These are phyloP conservation scores for Pharmacophagus antenor DNA, from an alignment of 2,888 invertebrate genomes.

Conservation along the genomic window DNA sequence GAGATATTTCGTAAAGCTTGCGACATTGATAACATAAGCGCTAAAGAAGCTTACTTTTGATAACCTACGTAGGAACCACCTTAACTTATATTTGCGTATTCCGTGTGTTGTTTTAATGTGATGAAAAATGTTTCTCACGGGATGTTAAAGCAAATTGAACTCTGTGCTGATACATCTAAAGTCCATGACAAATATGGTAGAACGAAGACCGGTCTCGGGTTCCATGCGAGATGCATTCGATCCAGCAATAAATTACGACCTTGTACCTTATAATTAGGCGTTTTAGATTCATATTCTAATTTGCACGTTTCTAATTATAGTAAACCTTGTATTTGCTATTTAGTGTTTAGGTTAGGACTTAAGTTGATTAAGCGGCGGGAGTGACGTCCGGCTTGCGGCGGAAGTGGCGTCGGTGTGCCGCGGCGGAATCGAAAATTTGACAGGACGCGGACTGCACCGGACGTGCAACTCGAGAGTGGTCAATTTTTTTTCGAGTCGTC, in stretches of 20 bases:
- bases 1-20: too few species aligned
- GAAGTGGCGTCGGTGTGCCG: background rate
- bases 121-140: too few species aligned
- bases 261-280: slow-evolving; percentile 4
- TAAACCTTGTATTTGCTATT: background rate
- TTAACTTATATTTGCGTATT: too few species aligned
- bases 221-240: background rate
- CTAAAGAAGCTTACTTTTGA: too few species aligned
- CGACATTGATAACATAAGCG: too few species aligned
- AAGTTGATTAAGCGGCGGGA: background rate
- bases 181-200: too few species aligned
- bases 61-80: too few species aligned
- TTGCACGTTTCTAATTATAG: slow-evolving; percentile 6
- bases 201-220: background rate
- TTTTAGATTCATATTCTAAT: slow-evolving; percentile 11
- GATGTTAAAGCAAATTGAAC: too few species aligned
- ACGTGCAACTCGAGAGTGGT: background rate
- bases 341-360: background rate
- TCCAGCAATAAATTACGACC: slow-evolving; percentile 5
- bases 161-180: too few species aligned
- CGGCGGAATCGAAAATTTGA: too few species aligned
- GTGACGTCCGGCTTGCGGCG: too few species aligned
- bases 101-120: too few species aligned
- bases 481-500: background rate
- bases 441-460: background rate